Percentiles rank a stretch among this genome's conserved stretches.
Conservation (phyloP, 2,888 invertebrate genomes). For the Drosophila flavopinicola region DNA sequence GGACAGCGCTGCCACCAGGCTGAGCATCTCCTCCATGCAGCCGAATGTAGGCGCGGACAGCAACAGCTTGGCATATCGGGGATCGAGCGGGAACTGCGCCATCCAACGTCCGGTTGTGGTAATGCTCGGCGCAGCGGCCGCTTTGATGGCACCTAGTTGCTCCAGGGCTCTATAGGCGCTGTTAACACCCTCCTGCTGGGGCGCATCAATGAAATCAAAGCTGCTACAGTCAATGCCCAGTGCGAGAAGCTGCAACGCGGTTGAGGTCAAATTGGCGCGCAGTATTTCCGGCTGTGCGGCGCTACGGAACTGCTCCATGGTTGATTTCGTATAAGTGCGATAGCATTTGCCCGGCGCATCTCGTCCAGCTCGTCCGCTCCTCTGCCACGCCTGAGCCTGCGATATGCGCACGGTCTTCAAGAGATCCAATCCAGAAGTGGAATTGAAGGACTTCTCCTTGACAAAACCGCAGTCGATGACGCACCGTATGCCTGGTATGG, state of each 20-base stretch:
- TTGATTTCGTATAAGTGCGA: constrained; percentile 91
- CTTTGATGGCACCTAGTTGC: constrained; percentile 89
- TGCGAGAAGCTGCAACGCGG: constrained; percentile 91
- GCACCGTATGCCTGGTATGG: constrained; percentile 95
- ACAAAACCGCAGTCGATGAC: constrained; percentile 97
- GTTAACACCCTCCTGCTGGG: constrained; percentile 89
- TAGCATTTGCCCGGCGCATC: constrained; percentile 94
- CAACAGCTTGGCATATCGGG: constrained; percentile 92
- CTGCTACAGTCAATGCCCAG: constrained; percentile 91
- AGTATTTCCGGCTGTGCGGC: constrained; percentile 95
- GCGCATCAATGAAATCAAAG: constrained; percentile 96
- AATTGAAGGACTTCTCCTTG: constrained; percentile 93
- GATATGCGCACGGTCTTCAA: constrained; percentile 92
- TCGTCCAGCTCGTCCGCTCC: constrained; percentile 96
- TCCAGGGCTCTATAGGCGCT: constrained; percentile 86
- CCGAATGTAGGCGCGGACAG: constrained; percentile 90
- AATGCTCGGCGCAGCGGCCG: constrained; percentile 86
- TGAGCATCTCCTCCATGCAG: constrained; percentile 92
- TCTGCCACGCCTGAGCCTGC: constrained; percentile 96
- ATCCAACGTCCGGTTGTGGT: constrained; percentile 93
- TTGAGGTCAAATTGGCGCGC: constrained; percentile 86
- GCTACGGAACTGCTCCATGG: constrained; percentile 89
- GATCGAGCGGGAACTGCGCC: constrained; percentile 96
- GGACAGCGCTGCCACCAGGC: constrained; percentile 93
- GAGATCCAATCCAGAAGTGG: constrained; percentile 92